These are phyloP conservation scores for Nephotettix cincticeps DNA, from an alignment of 1,140 invertebrate genomes.

Conservation along the genomic window DNA sequence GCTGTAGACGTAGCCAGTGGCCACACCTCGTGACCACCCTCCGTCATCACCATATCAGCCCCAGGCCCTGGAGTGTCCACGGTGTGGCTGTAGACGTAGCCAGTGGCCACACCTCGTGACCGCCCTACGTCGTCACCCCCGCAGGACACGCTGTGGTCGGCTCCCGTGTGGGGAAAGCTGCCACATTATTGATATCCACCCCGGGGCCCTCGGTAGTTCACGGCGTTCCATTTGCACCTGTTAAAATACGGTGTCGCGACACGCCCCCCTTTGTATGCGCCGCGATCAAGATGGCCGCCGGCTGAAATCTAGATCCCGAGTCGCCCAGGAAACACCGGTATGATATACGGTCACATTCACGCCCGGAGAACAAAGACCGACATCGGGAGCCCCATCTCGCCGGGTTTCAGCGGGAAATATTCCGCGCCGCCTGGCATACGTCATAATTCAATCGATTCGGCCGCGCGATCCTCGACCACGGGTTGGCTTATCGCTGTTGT, in stretches of 20 bases:
- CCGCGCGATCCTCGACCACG: neutral
- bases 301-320: neutral
- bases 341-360: slow-evolving; percentile 17
- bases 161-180: neutral
- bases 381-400: neutral
- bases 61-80: no score
- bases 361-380: slow-evolving; percentile 5
- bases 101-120: no score
- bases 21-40: no score
- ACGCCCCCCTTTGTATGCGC: slow-evolving; percentile 19
- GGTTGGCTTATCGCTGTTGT: slow-evolving; percentile 1
- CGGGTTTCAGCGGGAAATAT: neutral
- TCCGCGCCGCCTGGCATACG: neutral
- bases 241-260: neutral
- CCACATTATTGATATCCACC: neutral
- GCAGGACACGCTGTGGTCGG: neutral
- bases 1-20: no score
- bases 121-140: neutral
- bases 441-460: slow-evolving; percentile 13
- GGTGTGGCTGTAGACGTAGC: no score
- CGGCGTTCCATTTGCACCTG: slow-evolving; percentile 17
- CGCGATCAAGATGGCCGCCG: slow-evolving; percentile 13
- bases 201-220: slow-evolving; percentile 15
- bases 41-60: no score
- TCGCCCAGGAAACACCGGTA: neutral